Base-by-base conservation (phyloP, 2,797 vertebrate genomes). In the Sphenopsis melanotis region DNA sequence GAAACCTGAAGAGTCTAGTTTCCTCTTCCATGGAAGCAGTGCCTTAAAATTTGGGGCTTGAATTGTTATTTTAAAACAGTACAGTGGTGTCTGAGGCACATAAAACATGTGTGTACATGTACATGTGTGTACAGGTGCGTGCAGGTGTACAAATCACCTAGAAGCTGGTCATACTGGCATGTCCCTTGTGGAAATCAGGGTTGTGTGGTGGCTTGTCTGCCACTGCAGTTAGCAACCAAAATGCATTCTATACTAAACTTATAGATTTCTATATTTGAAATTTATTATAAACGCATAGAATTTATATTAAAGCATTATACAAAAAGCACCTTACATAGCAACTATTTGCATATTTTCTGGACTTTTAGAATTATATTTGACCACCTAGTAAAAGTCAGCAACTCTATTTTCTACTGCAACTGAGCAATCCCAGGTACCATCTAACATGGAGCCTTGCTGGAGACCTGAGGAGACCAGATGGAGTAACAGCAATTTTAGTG, bases 381-480 rank as follows among this genome's bases (percentile, higher is more conserved):
- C 16, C 36, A 52, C 15, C 16, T 32, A 23, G 23, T 47, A 52
- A 5, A 89, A 72, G 42, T 14, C 24, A 46, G 32, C 32, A 39
- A 18, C 7, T 9, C 6, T 42, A 1, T 66, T 81, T 90, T 44
- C 72, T 52, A 5, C 17, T 0, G 1, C 42, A 70, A 20, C 26
- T 3, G 22, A 59, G 15, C 0, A 0, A 44, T 22, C 12, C 27
- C 14, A 2, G 32, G 36, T 22, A 41, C 18, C 23, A 9, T 1
- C 27, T 12, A 14, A 3, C 0, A 4, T 0, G 10, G 52, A 12
- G 22, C 24, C 6, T 3, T 1, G 5, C 18, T 4, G 3, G 74
- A 37, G 24, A 19, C 11, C 2, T 0, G 15, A 42, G 70, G 20
- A 32, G 60, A 7, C 12, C 4, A 41, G 50, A 26, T 0, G 1